Base-by-base conservation (phyloP, 2,113 vertebrate species). In the Cottus gobio region DNA sequence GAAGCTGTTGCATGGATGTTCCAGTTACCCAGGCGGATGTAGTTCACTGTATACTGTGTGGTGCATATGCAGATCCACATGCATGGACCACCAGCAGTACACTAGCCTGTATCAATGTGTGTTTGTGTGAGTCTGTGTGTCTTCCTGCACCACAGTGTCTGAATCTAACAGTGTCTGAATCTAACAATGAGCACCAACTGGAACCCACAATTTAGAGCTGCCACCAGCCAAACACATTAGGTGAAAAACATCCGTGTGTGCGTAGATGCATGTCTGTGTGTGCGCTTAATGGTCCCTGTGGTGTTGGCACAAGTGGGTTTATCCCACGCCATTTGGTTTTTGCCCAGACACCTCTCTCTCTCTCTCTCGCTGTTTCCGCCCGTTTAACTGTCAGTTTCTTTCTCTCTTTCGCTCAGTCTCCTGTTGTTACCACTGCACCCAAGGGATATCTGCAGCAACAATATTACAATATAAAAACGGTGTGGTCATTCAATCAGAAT, bases 391-490 rank as follows among this genome's bases (percentile, higher is more conserved):
- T 42, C 24, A 5, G n/a, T 60, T 50, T 68, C 0, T 4, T 12
- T 22, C 26, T 0, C 1, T 31, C 61, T 42, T 74, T 62, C 1
- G 0, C 64, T 10, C 31, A 26, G 50, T 46, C 24, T 62, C 72
- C 20, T 71, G 74, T 64, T 71, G 69, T 76, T 79, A 26, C 15
- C 62, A 11, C 56, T 11, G 4, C 26, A 71, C 82, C 79, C 57
- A 5, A 26, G 66, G 46, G 71, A 83, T 82, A 84, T 84, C 85
- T 79, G 74, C n/a, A 54, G 63, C 64, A 5, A 48, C 68, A 18
- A 15, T 37, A 71, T 63, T 26, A 68, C 70, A 54, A 56, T 58
- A 20, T 44, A n/a, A 44, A 70, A 77, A 73, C 60, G 12, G 8
- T 16, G 31, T 77, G 74, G 36, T 62, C 46, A 28, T 52, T 82